Percentiles rank a stretch among this genome's conserved stretches.
phyloP scores from a whole-genome alignment of 2,888 invertebrate genomes.

The Parthenolecanium corni region DNA sequence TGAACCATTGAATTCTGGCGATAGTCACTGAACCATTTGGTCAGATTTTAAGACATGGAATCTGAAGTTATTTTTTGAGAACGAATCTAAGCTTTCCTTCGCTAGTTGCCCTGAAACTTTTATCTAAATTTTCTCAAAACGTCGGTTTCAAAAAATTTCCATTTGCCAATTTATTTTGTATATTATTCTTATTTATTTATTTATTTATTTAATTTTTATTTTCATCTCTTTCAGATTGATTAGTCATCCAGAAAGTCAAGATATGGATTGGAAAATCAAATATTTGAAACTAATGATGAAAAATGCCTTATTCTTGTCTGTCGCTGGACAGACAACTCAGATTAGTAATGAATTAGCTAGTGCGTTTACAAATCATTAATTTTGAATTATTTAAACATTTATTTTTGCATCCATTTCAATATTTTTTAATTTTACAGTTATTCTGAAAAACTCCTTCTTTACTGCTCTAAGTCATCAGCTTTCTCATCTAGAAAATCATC shows the following conservation, averaged over 20 bases:
- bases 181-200: not conserved
- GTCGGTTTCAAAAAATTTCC: no score
- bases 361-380: not conserved
- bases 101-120: no score
- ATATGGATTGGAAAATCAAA: conserved; percentile 31
- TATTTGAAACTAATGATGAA: conserved; percentile 30
- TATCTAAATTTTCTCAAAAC: no score
- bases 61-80: no score
- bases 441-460: conserved; percentile 28
- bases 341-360: conserved; percentile 30
- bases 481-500: conserved; percentile 29
- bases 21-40: no score
- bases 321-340: conserved; percentile 17
- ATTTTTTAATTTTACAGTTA: not conserved
- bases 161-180: not conserved
- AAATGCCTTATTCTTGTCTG: conserved; percentile 19
- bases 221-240: conserved; percentile 27
- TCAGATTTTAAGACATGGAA: no score
- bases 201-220: not conserved
- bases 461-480: conserved; percentile 30
- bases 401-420: not conserved
- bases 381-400: not conserved
- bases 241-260: conserved; percentile 25
- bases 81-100: no score
- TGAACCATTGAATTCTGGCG: no score